Percentiles rank a stretch among this genome's conserved stretches.
phyloP scores from a whole-genome alignment of 37 sponge, comb jelly and placozoan genomes.

The Diacarnus erythraeanus region DNA sequence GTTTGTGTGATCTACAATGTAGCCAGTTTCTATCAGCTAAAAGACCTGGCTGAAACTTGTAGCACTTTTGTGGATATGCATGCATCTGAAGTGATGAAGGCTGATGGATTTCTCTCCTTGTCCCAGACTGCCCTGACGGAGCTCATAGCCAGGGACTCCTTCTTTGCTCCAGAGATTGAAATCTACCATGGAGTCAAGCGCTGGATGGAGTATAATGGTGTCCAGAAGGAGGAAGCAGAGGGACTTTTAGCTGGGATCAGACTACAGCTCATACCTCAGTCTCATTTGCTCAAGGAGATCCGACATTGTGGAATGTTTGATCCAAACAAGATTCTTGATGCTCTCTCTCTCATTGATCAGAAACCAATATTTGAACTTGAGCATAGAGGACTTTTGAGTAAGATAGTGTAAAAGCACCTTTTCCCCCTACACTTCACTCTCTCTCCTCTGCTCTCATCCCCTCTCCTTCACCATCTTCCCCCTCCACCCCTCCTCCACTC shows the following conservation, averaged over 20 bases:
- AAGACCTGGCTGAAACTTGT: slow-evolving; percentile 61
- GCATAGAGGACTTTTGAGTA: slow-evolving; percentile 72
- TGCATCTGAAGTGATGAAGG: slow-evolving; percentile 77
- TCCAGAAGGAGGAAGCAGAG: slow-evolving; percentile 20
- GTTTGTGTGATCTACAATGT: slow-evolving; percentile 82
- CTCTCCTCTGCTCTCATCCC: neutral
- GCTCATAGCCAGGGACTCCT: slow-evolving; percentile 78
- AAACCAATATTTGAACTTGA: slow-evolving; percentile 18
- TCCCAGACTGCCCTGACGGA: slow-evolving; percentile 70
- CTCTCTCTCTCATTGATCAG: slow-evolving; percentile 31
- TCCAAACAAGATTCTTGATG: slow-evolving; percentile 75
- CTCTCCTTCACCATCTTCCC: neutral
- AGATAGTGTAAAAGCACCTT: too few relatives aligned
- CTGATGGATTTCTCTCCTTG: slow-evolving; percentile 76
- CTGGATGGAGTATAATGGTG: slow-evolving; percentile 81
- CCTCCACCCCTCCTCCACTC: too few relatives aligned
- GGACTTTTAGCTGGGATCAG: slow-evolving; percentile 62
- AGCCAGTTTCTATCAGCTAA: slow-evolving; percentile 77
- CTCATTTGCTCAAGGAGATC: slow-evolving; percentile 54
- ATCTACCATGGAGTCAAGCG: slow-evolving; percentile 67
- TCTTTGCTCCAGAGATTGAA: slow-evolving; percentile 87
- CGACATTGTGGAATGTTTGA: slow-evolving; percentile 52
- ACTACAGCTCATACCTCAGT: slow-evolving; percentile 66
- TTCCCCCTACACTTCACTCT: too few relatives aligned
- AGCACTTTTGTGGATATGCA: slow-evolving; percentile 72